Evolutionary conservation across 2,888 invertebrate genomes (phyloP).

Genomic region (Drosophila picticornis): DNA sequence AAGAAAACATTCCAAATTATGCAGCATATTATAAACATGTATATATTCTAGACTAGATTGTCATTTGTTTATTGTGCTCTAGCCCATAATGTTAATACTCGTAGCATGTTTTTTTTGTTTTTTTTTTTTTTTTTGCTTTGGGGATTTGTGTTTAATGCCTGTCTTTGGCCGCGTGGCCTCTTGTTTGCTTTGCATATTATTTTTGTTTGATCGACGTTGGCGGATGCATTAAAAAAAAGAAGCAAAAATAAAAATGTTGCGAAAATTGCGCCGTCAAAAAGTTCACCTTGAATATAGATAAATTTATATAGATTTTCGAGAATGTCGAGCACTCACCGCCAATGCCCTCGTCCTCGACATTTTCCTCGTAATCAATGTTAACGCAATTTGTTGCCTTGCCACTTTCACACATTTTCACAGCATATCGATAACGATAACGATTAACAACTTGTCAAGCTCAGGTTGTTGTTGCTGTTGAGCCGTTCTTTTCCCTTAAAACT

Average conservation of each 20-base stretch:
- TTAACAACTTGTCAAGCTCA: constrained; percentile 4
- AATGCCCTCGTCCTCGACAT: constrained; percentile 71
- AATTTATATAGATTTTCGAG: not conserved
- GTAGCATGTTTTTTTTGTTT: constrained; percentile 24
- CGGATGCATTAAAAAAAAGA: constrained; percentile 44
- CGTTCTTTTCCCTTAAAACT: not conserved
- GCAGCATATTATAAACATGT: not conserved
- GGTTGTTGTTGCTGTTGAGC: not conserved
- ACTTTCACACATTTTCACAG: constrained; percentile 45
- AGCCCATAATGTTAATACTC: constrained; percentile 32
- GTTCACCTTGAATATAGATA: constrained; percentile 10
- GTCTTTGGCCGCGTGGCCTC: constrained; percentile 27
- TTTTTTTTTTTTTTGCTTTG: constrained; percentile 31
- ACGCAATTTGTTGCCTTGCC: constrained; percentile 12
- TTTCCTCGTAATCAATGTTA: constrained; percentile 53
- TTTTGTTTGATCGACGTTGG: constrained; percentile 34
- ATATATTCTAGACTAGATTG: constrained; percentile 1
- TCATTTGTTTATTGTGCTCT: constrained; percentile 56
- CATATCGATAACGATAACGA: constrained; percentile 25
- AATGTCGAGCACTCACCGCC: constrained; percentile 59
- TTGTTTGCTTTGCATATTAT: constrained; percentile 54
- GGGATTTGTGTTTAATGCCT: constrained; percentile 38
- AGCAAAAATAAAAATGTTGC: not conserved
- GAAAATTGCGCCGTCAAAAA: constrained; percentile 46
- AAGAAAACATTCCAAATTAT: not conserved